These are phyloP conservation scores for Candoia aspera DNA, from an alignment of 2,113 vertebrate species.

Conservation along the genomic window DNA sequence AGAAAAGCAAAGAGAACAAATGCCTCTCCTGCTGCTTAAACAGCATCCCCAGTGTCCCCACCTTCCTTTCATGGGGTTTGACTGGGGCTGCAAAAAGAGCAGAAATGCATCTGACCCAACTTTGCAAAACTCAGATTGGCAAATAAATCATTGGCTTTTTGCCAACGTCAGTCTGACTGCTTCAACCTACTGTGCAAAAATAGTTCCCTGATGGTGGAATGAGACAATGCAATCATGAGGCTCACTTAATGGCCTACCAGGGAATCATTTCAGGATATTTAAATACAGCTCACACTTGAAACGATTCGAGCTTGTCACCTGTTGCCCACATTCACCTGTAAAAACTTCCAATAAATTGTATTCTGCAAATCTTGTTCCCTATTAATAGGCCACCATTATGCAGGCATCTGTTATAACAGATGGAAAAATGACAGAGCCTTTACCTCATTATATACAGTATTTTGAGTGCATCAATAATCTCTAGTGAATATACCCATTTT, in stretches of 20 bases:
- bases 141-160: neutral
- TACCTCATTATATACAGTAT: neutral
- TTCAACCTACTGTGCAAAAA: neutral
- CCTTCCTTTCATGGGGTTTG: neutral
- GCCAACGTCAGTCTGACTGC: neutral
- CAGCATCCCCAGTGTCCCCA: neutral
- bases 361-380: conserved; percentile 6
- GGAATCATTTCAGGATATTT: neutral
- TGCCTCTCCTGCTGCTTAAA: neutral
- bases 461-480: neutral
- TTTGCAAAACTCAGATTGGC: neutral
- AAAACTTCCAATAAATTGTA: conserved; percentile 36
- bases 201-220: neutral
- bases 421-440: conserved; percentile 2
- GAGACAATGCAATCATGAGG: neutral
- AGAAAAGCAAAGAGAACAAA: neutral
- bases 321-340: neutral
- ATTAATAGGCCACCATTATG: neutral
- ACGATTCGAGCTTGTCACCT: neutral
- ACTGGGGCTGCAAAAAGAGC: neutral
- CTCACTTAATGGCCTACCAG: neutral
- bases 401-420: conserved; percentile 39
- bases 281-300: conserved; percentile 19
- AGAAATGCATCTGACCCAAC: neutral
- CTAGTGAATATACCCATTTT: neutral